A percentile compares a stretch with the other conserved stretches of the same genome.
Conservation (phyloP, 2,888 invertebrate genomes). For the Aleiodes alternator region DNA sequence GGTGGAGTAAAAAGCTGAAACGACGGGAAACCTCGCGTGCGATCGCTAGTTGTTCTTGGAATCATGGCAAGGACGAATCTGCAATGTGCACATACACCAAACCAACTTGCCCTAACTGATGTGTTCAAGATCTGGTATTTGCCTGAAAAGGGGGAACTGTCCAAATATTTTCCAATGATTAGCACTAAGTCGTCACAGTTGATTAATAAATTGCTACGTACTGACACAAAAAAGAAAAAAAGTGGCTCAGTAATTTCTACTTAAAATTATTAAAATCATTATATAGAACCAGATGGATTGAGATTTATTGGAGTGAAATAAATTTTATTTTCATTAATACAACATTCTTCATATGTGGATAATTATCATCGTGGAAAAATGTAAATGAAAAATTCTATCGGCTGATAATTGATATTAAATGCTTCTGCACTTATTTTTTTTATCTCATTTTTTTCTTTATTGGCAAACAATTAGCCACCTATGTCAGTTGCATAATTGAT, state of each 20-base stretch:
- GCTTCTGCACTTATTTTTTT: neutral
- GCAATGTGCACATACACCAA: constrained; percentile 15
- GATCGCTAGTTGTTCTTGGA: constrained; percentile 63
- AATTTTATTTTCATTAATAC: neutral
- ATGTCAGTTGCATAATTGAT: constrained; percentile 64
- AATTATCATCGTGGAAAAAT: neutral
- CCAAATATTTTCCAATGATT: neutral
- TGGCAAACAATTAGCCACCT: constrained; percentile 62
- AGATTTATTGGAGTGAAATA: no score
- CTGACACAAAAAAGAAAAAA: no score
- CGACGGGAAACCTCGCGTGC: constrained; percentile 53
- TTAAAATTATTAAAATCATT: no score
- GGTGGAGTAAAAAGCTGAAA: constrained; percentile 36
- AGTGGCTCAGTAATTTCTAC: no score
- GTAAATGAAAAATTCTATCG: constrained; percentile 35
- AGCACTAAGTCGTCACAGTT: constrained; percentile 7
- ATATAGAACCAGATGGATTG: no score
- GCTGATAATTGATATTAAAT: constrained; percentile 27
- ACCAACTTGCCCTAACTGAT: constrained; percentile 1
- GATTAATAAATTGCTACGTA: no score
- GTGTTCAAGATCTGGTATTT: neutral
- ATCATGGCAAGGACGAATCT: constrained; percentile 61
- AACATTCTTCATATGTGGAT: neutral
- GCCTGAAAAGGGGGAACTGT: neutral
- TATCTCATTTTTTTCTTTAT: constrained; percentile 48